Evolutionary conservation across 2,113 vertebrate genomes (phyloP), one percentile per base, ranked within the genome.

Genomic region (Bagarius yarrelli): DNA sequence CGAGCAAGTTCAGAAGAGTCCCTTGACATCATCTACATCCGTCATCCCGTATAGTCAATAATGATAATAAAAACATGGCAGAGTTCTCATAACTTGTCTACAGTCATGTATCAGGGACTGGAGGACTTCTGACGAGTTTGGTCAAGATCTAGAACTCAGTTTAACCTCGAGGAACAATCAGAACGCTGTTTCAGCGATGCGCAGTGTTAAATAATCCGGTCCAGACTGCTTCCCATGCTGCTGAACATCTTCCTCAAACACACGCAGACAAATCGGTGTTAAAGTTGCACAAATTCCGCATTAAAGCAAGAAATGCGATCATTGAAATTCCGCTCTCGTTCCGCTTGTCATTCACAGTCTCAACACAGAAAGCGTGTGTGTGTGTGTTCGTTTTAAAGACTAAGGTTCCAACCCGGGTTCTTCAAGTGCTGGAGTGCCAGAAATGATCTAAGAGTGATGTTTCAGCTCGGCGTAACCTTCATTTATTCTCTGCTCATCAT

Each of bases 281-380:
- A 72, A 80, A 80, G 78, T 80, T 80, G 66, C 67, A 23, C 78
- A 59, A 60, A 72, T 80, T 80, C 78, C 78, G 78, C 78, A 80
- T 60, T 80, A 80, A 80, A 30, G 76, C 61, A 50, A 72, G 27
- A 57, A 69, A 77, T 36, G 40, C 73, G 55, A 67, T 70, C 55
- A 82, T 82, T 82, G 76, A 76, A 69, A 82, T 82, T 82, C 81
- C 81, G 56, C 80, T 76, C 80, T 81, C 80, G 80, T 81, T 81
- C 73, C 61, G 73, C 80, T 81, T 81, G 80, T 81, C 80, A 81
- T 81, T 78, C 80, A 75, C 72, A 81, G 72, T 69, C 72, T 61
- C 27, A 76, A 69, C 61, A 69, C 53, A 69, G 50, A 76, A 47
- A 69, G 63, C 59, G 79, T 18, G 78, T 55, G 59, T 34, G 77